Percentiles rank a stretch among this genome's conserved stretches.
Evolutionary conservation across 1,140 invertebrate genomes (phyloP).

Genomic region (Akabosia matsudoensis): DNA sequence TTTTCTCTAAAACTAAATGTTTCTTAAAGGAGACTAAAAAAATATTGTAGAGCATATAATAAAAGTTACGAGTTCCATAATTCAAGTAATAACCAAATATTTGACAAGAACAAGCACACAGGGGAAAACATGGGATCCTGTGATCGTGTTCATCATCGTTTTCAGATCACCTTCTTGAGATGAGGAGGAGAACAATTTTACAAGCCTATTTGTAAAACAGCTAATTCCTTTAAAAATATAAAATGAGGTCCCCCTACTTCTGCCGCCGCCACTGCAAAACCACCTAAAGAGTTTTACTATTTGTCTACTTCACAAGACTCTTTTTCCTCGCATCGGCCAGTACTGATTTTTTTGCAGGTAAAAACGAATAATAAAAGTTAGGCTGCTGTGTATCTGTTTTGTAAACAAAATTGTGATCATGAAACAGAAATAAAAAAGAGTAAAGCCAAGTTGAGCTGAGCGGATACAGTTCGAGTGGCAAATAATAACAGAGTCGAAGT

Average conservation of each 20-base stretch:
- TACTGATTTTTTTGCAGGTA: neutral
- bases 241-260: neutral
- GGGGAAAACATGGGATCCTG: neutral
- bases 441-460: too few relatives aligned
- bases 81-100: conserved; percentile 20
- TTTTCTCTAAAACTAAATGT: too few relatives aligned
- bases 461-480: too few relatives aligned
- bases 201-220: conserved; percentile 16
- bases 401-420: too few relatives aligned
- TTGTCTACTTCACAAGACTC: neutral
- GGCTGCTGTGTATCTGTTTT: too few relatives aligned
- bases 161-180: neutral
- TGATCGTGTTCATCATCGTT: neutral
- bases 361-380: too few relatives aligned
- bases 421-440: too few relatives aligned
- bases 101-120: conserved; percentile 22
- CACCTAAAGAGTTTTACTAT: neutral
- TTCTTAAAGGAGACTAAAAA: too few relatives aligned
- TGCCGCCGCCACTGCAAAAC: neutral
- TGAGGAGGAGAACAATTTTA: conserved; percentile 4
- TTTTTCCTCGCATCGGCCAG: too few relatives aligned
- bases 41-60: neutral
- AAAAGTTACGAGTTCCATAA: conserved; percentile 21
- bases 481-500: conserved; percentile 7
- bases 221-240: conserved; percentile 10